These are phyloP conservation scores for Glossophaga mutica DNA, from an alignment of 2,797 vertebrate genomes.

Conservation along the genomic window DNA sequence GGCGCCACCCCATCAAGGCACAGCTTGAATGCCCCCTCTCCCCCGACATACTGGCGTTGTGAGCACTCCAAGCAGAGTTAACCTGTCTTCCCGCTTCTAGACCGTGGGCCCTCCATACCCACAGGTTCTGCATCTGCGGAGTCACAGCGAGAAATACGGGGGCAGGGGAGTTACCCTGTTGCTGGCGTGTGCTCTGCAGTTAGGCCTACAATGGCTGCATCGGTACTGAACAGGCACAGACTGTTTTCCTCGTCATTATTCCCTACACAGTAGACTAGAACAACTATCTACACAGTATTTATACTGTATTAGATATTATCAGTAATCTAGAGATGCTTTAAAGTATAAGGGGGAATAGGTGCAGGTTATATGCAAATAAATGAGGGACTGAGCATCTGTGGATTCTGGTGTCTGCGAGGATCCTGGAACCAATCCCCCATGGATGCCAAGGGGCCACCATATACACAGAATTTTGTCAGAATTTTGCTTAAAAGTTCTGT, in stretches of 20 bases:
- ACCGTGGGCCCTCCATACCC: background rate
- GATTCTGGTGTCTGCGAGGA: background rate
- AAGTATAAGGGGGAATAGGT: background rate
- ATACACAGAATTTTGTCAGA: background rate
- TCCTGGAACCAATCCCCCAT: background rate
- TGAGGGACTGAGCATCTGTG: background rate
- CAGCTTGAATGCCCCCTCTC: background rate
- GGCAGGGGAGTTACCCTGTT: fast-evolving
- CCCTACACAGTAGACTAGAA: too few relatives aligned
- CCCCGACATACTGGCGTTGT: background rate
- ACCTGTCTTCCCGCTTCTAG: background rate
- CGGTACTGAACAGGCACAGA: background rate
- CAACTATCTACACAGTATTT: background rate
- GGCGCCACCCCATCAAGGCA: background rate
- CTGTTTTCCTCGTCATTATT: too few relatives aligned
- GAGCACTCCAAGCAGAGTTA: background rate
- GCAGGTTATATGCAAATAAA: background rate
- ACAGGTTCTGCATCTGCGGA: background rate
- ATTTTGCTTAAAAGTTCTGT: background rate
- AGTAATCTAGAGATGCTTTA: background rate
- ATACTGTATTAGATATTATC: background rate
- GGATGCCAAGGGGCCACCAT: background rate
- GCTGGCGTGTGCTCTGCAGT: background rate
- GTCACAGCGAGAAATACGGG: background rate
- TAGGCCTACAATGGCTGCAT: background rate